A percentile compares a stretch with the other conserved stretches of the same genome.
phyloP scores from a whole-genome alignment of 2,888 invertebrate genomes.

The Serripes groenlandicus region DNA sequence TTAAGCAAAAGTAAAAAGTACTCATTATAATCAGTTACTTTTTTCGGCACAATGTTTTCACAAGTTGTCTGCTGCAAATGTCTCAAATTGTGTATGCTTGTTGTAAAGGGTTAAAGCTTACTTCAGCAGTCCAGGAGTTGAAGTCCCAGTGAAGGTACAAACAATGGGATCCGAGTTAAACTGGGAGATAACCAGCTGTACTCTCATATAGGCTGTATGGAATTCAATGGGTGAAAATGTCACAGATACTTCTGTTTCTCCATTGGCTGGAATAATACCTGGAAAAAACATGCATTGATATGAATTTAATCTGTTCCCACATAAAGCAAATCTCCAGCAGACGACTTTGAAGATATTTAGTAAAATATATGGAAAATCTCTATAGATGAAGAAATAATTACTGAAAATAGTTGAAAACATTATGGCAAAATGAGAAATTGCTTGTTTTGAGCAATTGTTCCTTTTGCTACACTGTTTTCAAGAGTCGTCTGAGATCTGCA shows the following conservation, averaged over 20 bases:
- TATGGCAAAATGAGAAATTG: background rate
- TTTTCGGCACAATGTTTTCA: too few relatives aligned
- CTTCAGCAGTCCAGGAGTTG: slow-evolving; percentile 84
- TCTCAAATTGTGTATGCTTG: too few relatives aligned
- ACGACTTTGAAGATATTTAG: too few relatives aligned
- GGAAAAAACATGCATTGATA: too few relatives aligned
- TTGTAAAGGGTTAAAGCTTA: slow-evolving; percentile 62
- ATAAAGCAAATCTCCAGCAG: too few relatives aligned
- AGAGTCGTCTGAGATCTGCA: too few relatives aligned
- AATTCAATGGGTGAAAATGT: slow-evolving; percentile 85
- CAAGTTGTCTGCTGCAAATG: too few relatives aligned
- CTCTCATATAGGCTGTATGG: slow-evolving; percentile 83
- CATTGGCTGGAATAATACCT: slow-evolving; percentile 85
- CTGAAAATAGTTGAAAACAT: background rate
- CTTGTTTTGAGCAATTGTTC: background rate
- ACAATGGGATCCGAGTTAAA: slow-evolving; percentile 84
- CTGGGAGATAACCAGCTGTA: slow-evolving; percentile 85
- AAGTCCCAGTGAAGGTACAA: slow-evolving; percentile 84
- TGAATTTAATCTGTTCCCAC: too few relatives aligned
- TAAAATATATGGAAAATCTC: too few relatives aligned
- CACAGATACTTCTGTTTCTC: slow-evolving; percentile 82
- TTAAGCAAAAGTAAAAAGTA: too few relatives aligned
- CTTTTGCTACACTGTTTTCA: background rate
- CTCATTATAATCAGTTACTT: too few relatives aligned
- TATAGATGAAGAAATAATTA: too few relatives aligned